Evolutionary conservation across 1,140 invertebrate species (phyloP), one percentile per base, ranked within the genome.

Genomic region (Atta cephalotes): DNA sequence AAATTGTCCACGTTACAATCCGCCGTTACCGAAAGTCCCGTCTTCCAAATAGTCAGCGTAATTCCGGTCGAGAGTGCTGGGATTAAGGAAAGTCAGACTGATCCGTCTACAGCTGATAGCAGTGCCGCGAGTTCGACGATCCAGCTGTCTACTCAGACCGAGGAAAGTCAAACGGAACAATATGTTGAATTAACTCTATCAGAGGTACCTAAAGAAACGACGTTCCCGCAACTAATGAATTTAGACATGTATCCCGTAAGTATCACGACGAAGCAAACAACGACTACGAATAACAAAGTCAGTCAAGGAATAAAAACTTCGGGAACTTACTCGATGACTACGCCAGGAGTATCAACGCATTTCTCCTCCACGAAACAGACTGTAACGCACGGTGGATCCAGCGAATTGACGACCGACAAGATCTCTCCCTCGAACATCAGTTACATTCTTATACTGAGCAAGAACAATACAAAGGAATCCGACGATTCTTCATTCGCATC

Each of bases 11-110:
- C 77, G 18, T 31, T 87, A 62, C 65, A 90, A 5, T 90, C 77
- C 35, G 89, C 86, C 49, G 71, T 89, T 4, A 89, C 91, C 28
- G 88, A 91, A n/a, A 88, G 82, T 21, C 93, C 93, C 0, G 62
- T 93, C 71, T 94, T 92, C 76, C 90, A 93, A 56, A 93, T 89
- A 63, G 5, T 93, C 3, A 93, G 92, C 53, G 93, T 91, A 0
- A 92, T 93, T 70, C 86, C 88, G 14, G 87, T 87, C 25, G 91
- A 89, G 14, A 65, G 25, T 58, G 72, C 65, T 16, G 58, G 58
- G 4, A 35, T 82, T 25, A 60, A 84, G 21, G 21, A 12, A 6
- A 7, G 10, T 6, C 53, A 62, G 39, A 51, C 31, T 3, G 49
- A 56, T 3, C 90, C 87, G n/a, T 85, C 90, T 3, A 68, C 85